Conservation (phyloP, 1,140 invertebrate genomes). For the Carposina sasakii region DNA sequence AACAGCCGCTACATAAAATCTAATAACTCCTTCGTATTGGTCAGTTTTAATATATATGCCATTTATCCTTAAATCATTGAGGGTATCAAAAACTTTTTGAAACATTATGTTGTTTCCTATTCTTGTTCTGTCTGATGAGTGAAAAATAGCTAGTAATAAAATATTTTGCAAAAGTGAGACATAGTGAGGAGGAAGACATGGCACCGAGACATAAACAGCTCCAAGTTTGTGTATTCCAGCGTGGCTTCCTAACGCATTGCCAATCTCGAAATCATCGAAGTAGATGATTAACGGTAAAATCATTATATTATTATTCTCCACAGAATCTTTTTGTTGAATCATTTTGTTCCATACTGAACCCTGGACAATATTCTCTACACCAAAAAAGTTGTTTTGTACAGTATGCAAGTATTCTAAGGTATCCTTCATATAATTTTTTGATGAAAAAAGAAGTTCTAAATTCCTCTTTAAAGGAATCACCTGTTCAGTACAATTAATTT, state of each 20-base stretch:
- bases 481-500: not conserved
- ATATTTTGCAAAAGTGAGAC: constrained; percentile 28
- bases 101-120: constrained; percentile 23
- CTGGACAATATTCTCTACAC: not conserved
- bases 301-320: not conserved
- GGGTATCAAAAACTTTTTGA: constrained; percentile 4
- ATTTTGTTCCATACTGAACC: not conserved
- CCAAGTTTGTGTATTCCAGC: constrained; percentile 29
- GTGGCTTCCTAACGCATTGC: constrained; percentile 27
- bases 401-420: not conserved
- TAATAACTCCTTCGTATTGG: too few relatives aligned
- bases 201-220: constrained; percentile 25
- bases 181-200: constrained; percentile 26
- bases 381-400: not conserved
- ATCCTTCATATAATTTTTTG: not conserved
- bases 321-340: not conserved
- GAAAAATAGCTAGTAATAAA: constrained; percentile 24
- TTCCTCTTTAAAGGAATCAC: not conserved
- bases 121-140: constrained; percentile 23
- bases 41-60: too few relatives aligned
- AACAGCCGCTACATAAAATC: too few relatives aligned
- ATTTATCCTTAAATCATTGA: too few relatives aligned
- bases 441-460: not conserved
- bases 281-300: constrained; percentile 13
- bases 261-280: constrained; percentile 27